phyloP scores from a whole-genome alignment of 2,113 vertebrate genomes.

The Festucalex cinctus region DNA sequence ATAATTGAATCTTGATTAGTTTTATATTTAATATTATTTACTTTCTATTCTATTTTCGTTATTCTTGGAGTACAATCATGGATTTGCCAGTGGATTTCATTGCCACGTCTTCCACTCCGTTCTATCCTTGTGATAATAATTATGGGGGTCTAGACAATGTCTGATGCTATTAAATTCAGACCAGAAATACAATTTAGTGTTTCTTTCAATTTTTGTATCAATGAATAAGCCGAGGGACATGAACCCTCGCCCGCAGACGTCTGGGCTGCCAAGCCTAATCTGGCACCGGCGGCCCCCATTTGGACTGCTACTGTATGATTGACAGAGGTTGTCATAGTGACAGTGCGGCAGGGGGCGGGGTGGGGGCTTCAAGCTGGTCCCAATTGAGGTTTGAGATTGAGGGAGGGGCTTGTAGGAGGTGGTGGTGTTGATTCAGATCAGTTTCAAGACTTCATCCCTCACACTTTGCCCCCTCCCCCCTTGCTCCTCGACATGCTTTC shows the following conservation, averaged over 20 bases:
- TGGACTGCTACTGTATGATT: constrained; percentile 55
- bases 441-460: constrained; percentile 60
- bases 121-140: neutral
- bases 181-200: neutral
- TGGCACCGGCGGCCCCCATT: constrained; percentile 30
- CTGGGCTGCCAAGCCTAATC: constrained; percentile 37
- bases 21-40: neutral
- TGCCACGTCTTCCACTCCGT: neutral
- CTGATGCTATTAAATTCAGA: neutral
- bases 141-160: neutral
- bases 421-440: constrained; percentile 69
- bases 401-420: constrained; percentile 34
- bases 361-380: constrained; percentile 54
- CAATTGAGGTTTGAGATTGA: constrained; percentile 53
- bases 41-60: neutral
- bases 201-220: constrained; percentile 18
- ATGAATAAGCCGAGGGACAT: constrained; percentile 13
- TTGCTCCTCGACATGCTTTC: constrained; percentile 35
- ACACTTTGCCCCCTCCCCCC: constrained; percentile 21
- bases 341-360: constrained; percentile 19
- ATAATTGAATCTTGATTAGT: neutral
- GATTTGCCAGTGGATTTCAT: neutral
- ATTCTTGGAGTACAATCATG: neutral
- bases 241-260: constrained; percentile 26
- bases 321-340: constrained; percentile 72